These are phyloP conservation scores for Simalia tracyae DNA, from an alignment of 2,797 vertebrate species.

Conservation along the genomic window DNA sequence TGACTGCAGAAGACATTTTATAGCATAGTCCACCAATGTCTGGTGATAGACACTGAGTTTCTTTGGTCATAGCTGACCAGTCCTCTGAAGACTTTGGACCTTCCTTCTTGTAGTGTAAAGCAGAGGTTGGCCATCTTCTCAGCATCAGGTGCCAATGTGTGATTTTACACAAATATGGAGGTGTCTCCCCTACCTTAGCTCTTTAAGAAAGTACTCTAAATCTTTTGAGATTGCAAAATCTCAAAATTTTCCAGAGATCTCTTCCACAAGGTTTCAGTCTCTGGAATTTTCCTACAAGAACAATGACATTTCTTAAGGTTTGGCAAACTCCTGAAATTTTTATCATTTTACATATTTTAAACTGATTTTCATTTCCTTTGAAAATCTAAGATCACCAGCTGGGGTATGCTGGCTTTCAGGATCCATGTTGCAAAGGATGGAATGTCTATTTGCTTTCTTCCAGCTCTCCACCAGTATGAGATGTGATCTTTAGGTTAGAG, in stretches of 20 bases:
- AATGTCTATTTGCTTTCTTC: background rate
- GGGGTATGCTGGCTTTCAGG: background rate
- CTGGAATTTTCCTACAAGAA: background rate
- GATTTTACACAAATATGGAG: background rate
- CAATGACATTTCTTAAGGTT: background rate
- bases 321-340: background rate
- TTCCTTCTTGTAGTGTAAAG: background rate
- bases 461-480: background rate
- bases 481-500: background rate
- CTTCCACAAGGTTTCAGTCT: background rate
- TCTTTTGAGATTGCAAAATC: background rate
- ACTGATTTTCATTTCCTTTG: background rate
- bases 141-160: background rate
- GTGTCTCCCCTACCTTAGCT: background rate
- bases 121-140: background rate
- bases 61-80: background rate
- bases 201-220: background rate
- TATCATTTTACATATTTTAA: background rate
- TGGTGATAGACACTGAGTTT: background rate
- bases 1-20: background rate
- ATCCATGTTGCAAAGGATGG: background rate
- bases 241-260: background rate
- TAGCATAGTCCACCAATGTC: background rate
- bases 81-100: background rate
- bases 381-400: background rate